These are phyloP conservation scores for Poeciliopsis presidionis DNA, from an alignment of 2,797 vertebrate genomes.

Conservation along the genomic window DNA sequence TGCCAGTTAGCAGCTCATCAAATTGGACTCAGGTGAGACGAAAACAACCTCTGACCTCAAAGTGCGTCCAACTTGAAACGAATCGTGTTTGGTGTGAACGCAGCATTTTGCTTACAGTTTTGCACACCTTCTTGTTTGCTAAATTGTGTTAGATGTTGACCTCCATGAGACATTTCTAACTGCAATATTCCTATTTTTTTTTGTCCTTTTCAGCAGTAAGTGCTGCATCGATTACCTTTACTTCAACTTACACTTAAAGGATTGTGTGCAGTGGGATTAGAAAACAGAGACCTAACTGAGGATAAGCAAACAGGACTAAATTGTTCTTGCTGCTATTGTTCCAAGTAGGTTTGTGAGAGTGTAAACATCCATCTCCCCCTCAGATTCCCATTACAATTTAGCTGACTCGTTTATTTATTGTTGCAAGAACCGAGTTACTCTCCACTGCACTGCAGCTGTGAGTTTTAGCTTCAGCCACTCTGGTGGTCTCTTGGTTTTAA, in stretches of 20 bases:
- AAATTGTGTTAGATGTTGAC: neutral
- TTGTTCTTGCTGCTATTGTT: neutral
- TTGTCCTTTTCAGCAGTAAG: neutral
- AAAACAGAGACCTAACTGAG: neutral
- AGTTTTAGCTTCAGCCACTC: slow-evolving; percentile 35
- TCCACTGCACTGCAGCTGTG: slow-evolving; percentile 42
- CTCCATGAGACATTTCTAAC: neutral
- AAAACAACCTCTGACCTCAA: no score
- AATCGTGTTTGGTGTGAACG: no score
- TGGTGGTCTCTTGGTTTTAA: slow-evolving; percentile 69
- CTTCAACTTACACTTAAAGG: neutral
- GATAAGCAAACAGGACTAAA: neutral
- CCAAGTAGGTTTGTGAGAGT: neutral
- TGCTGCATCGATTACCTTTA: neutral
- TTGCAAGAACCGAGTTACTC: slow-evolving; percentile 7
- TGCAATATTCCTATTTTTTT: neutral
- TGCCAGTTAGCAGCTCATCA: no score
- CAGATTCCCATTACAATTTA: slow-evolving; percentile 37
- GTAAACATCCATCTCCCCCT: neutral
- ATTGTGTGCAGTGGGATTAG: neutral
- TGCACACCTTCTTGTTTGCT: neutral
- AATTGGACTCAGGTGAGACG: no score
- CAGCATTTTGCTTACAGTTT: neutral
- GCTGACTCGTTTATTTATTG: slow-evolving; percentile 32
- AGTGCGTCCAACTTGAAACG: no score